Percentiles rank a stretch among this genome's conserved stretches.
Conservation (phyloP, 2,113 vertebrate species). For the Vimba vimba region DNA sequence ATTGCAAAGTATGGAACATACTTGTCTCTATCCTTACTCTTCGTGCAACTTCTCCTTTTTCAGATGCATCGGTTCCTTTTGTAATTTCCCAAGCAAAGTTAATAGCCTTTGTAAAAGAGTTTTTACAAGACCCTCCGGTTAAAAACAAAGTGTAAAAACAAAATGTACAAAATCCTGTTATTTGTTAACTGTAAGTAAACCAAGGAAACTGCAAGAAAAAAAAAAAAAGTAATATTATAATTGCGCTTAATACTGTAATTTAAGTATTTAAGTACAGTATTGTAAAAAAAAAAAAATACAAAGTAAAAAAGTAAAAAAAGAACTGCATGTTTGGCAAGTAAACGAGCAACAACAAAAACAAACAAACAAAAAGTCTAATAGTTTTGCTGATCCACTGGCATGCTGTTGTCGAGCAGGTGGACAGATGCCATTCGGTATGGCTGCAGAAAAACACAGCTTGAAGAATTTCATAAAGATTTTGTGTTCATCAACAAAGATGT, state of each 20-base stretch:
- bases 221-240: neutral
- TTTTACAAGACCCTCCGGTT: no score
- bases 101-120: neutral
- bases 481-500: neutral
- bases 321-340: neutral
- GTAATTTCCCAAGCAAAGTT: neutral
- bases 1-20: no score
- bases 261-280: neutral
- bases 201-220: neutral
- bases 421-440: slow-evolving; percentile 38
- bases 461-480: slow-evolving; percentile 30
- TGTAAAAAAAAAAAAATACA: neutral
- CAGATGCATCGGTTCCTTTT: neutral
- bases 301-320: neutral
- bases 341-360: neutral
- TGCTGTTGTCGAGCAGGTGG: slow-evolving; percentile 18
- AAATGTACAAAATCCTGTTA: neutral
- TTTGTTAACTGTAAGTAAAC: neutral
- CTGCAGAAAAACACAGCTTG: neutral
- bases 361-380: neutral
- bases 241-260: neutral
- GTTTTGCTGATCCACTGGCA: neutral
- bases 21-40: neutral
- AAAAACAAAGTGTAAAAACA: neutral
- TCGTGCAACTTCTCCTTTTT: neutral